phyloP scores from a whole-genome alignment of 2,888 invertebrate genomes.

The Omphaloscelis lunosa region DNA sequence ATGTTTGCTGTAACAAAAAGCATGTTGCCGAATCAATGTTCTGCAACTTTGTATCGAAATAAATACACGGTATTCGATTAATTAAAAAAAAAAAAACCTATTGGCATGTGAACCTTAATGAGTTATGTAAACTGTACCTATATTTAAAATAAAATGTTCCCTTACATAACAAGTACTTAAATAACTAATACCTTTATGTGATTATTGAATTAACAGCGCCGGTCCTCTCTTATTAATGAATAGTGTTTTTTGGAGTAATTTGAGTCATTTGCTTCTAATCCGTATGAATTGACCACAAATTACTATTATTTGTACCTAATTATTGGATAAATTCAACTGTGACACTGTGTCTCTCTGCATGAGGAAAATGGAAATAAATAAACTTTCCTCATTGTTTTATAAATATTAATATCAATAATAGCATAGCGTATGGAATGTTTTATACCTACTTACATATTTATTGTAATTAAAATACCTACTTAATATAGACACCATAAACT shows the following conservation, averaged over 20 bases:
- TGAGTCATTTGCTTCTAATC: not conserved
- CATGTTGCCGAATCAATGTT: not conserved
- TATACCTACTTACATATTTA: not conserved
- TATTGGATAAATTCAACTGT: not conserved
- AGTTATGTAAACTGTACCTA: not conserved
- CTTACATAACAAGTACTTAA: not conserved
- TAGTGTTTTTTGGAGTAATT: not conserved
- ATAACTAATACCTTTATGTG: not conserved
- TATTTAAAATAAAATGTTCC: not conserved
- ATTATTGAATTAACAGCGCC: not conserved
- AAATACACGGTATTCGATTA: not conserved
- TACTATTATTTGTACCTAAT: not conserved
- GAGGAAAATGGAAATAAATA: not conserved
- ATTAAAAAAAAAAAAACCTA: not conserved
- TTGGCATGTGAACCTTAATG: too few relatives aligned
- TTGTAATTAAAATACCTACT: too few relatives aligned
- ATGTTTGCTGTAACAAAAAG: not conserved
- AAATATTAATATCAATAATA: not conserved
- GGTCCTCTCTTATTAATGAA: not conserved
- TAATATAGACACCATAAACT: not conserved
- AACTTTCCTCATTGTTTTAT: not conserved
- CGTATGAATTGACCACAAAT: slow-evolving; percentile 2
- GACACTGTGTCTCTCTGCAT: not conserved
- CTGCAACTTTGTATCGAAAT: not conserved
- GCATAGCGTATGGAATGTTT: not conserved